Evolutionary conservation across 2,888 invertebrate genomes (phyloP), one percentile per base, ranked within the genome.

Genomic region (Scaptomyza cyrtandrae): DNA sequence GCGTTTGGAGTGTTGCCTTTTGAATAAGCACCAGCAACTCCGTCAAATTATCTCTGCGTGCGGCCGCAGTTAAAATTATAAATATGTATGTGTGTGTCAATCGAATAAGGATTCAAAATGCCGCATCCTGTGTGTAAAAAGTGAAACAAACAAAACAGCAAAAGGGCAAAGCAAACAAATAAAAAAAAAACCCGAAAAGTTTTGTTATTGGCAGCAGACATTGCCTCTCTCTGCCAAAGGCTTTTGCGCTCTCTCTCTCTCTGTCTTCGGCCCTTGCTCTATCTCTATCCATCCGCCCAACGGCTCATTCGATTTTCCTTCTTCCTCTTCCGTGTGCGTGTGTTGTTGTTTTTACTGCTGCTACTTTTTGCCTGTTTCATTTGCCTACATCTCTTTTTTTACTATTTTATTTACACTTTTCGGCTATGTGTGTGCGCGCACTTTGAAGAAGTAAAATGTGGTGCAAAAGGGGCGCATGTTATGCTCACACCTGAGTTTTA

Each of bases 41-140:
- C 46, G n/a, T 46, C 46, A 53, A 35, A 29, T 41, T 27, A 33
- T 37, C 27, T n/a, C 45, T 45, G 27, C 6, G 24, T 53, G 55
- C 41, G 24, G 43, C 29, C 46, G 31, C 29, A 50, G 48, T 29
- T 41, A 39, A 14, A 46, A 46, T 37, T 41, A 50, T 44, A 16
- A 13, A 33, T 62, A 41, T 29, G 33, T 43, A 24, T 65, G 39
- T 56, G 39, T 56, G 35, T 41, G 13, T 27, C 33, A 39, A 35
- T 50, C 39, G 56, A 56, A 67, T 64, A 39, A 63, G 55, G 24
- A 53, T 48, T 66, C 16, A 41, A 83, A 83, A 83, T 46, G 81
- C 83, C 86, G 83, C 86, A 83, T 86, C 84, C 81, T 83, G 72
- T 75, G 72, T 77, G 77, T 71, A 58, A 72, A 75, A 77, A 84